Percentiles rank a stretch among this genome's conserved stretches.
Evolutionary conservation across 1,140 invertebrate species (phyloP).

Genomic region (Lasioglossum baleicum): DNA sequence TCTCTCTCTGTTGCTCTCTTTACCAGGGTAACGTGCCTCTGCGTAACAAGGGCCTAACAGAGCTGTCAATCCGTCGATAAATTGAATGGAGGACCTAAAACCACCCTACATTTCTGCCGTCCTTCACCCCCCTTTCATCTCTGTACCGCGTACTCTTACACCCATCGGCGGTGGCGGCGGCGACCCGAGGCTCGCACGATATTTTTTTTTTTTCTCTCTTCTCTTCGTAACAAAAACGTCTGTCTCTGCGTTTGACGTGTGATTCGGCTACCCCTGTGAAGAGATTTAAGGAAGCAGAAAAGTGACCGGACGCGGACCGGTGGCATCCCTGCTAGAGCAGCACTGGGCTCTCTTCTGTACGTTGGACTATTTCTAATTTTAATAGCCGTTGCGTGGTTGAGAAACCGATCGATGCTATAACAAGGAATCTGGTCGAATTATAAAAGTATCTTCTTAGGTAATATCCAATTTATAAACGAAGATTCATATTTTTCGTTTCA

Average conservation of each 20-base stretch:
- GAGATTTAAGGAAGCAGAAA: constrained; percentile 63
- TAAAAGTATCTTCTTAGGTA: too few relatives aligned
- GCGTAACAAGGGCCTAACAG: constrained; percentile 74
- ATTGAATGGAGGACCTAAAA: constrained; percentile 74
- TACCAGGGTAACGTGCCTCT: constrained; percentile 53
- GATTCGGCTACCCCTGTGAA: constrained; percentile 58
- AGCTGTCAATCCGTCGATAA: constrained; percentile 74
- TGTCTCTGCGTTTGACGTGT: constrained; percentile 63
- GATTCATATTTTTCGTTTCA: too few relatives aligned
- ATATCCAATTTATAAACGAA: too few relatives aligned
- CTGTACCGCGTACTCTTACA: constrained; percentile 60
- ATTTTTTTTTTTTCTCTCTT: constrained; percentile 27
- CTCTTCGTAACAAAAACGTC: constrained; percentile 56
- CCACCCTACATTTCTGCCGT: constrained; percentile 64
- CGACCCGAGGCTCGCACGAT: constrained; percentile 46
- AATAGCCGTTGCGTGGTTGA: background rate
- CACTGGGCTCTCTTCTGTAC: too few relatives aligned
- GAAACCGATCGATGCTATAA: too few relatives aligned
- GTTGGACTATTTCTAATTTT: background rate
- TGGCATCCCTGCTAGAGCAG: too few relatives aligned
- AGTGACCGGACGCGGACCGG: constrained; percentile 49
- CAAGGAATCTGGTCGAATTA: too few relatives aligned
- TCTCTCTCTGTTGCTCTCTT: constrained; percentile 43
- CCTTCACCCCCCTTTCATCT: constrained; percentile 66
- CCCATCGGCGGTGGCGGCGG: constrained; percentile 55